A percentile compares a stretch with the other conserved stretches of the same genome.
Conservation (phyloP, 23 tunicate species). For the Phallusia fumigata region DNA sequence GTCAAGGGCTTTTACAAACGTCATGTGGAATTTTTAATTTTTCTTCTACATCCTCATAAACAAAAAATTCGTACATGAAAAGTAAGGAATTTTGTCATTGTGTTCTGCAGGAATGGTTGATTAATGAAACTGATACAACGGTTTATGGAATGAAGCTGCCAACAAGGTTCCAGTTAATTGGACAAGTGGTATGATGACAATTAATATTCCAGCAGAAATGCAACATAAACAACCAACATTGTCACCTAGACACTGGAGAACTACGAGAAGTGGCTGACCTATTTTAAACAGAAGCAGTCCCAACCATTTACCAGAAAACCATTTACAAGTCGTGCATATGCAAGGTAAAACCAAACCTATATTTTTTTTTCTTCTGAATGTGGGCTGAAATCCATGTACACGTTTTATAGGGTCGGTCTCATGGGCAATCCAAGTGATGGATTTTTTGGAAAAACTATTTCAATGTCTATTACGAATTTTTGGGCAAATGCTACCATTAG, state of each 20-base stretch:
- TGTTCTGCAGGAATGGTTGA: conserved; percentile 55
- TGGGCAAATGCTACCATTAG: conserved; percentile 88
- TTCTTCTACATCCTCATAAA: too few relatives aligned
- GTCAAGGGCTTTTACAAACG: too few relatives aligned
- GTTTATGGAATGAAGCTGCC: conserved; percentile 95
- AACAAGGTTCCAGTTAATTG: conserved; percentile 87
- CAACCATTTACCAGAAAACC: conserved; percentile 23
- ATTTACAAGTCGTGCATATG: conserved; percentile 74
- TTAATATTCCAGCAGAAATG: not conserved
- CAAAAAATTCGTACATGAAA: too few relatives aligned
- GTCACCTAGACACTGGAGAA: conserved; percentile 39
- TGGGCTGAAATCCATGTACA: not conserved
- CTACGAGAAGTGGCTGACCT: conserved; percentile 59
- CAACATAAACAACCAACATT: not conserved
- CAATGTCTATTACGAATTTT: conserved; percentile 84
- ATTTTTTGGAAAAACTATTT: conserved; percentile 93
- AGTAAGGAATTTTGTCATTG: not conserved
- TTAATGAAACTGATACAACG: conserved; percentile 45
- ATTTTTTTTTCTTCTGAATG: not conserved
- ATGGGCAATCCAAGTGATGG: conserved; percentile 98
- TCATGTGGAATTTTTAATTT: too few relatives aligned
- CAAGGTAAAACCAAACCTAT: conserved; percentile 19
- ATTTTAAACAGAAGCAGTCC: conserved; percentile 49
- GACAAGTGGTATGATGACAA: conserved; percentile 43
- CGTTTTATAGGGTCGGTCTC: conserved; percentile 59